phyloP scores from a whole-genome alignment of 2,888 invertebrate species.

The Phengaris arion region DNA sequence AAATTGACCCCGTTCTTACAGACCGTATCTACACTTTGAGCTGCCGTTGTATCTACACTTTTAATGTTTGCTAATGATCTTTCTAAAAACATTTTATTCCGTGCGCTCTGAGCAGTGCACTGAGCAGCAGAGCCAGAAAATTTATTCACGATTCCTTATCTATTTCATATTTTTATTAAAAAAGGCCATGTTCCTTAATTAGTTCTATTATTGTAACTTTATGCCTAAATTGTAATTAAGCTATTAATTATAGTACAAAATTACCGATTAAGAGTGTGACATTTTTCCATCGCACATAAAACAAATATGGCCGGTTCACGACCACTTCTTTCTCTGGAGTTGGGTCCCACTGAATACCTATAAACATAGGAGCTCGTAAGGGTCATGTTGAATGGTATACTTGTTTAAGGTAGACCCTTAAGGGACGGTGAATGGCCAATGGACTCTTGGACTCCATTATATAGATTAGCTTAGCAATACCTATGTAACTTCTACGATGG shows the following conservation, averaged over 20 bases:
- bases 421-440: too few species aligned
- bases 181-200: background rate
- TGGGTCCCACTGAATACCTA: conserved; percentile 70
- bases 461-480: too few species aligned
- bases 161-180: background rate
- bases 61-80: too few species aligned
- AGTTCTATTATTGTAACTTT: background rate
- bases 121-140: background rate
- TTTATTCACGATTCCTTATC: background rate
- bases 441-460: too few species aligned
- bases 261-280: conserved; percentile 65
- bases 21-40: background rate
- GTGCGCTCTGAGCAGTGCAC: background rate
- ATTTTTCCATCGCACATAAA: conserved; percentile 68
- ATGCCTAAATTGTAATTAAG: background rate
- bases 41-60: background rate
- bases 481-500: too few species aligned
- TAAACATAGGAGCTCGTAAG: too few species aligned
- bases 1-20: background rate
- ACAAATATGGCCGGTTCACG: conserved; percentile 64
- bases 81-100: too few species aligned
- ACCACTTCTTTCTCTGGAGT: conserved; percentile 54
- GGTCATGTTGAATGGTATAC: too few species aligned
- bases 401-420: too few species aligned
- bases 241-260: conserved; percentile 54